Percentiles rank a stretch among this genome's conserved stretches.
These are phyloP conservation scores for Trypoxylus dichotomus DNA, from an alignment of 1,140 invertebrate genomes.

Conservation along the genomic window DNA sequence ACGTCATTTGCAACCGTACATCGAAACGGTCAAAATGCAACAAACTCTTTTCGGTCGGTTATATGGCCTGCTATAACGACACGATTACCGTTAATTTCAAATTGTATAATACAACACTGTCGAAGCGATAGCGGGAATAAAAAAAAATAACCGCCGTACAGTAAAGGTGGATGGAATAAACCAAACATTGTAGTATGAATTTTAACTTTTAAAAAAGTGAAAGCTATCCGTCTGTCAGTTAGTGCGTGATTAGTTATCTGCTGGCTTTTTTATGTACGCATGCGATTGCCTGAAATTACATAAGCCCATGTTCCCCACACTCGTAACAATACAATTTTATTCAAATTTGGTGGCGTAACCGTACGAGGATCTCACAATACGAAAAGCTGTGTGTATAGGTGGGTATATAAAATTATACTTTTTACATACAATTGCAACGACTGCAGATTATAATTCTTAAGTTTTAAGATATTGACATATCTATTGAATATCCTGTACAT, in stretches of 20 bases:
- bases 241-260: conserved; percentile 19
- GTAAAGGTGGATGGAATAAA: neutral
- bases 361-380: neutral
- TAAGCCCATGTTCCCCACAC: conserved; percentile 6
- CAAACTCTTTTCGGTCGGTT: neutral
- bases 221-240: conserved; percentile 19
- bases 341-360: conserved; percentile 5
- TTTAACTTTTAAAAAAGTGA: conserved; percentile 25
- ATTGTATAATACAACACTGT: neutral
- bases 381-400: neutral
- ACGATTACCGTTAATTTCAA: conserved; percentile 7
- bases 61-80: neutral
- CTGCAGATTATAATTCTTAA: no score
- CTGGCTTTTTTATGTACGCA: conserved; percentile 13
- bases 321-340: conserved; percentile 15
- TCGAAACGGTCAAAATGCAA: neutral
- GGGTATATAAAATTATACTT: neutral
- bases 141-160: neutral
- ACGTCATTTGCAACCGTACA: neutral
- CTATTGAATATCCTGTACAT: no score
- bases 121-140: neutral
- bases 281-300: conserved; percentile 8
- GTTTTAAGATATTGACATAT: no score
- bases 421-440: neutral
- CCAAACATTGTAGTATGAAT: conserved; percentile 15